These are phyloP conservation scores for Hydra vulgaris DNA, from an alignment of 30 jellyfish, hydroid and myxozoan species.

Conservation along the genomic window DNA sequence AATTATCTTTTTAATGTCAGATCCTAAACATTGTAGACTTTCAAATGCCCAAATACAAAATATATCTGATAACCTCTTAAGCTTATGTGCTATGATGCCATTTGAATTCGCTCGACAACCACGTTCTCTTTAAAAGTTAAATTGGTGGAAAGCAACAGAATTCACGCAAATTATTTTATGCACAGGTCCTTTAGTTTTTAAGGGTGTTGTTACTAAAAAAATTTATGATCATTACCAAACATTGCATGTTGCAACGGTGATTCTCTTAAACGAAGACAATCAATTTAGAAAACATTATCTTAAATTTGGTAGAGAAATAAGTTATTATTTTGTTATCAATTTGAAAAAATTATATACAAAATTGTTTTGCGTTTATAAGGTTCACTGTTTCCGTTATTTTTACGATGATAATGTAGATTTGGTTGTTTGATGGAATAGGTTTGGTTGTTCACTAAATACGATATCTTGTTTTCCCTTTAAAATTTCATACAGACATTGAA, in stretches of 20 bases:
- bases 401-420: constrained; percentile 18
- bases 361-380: constrained; percentile 25
- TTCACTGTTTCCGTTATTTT: constrained; percentile 18
- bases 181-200: constrained; percentile 39
- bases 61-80: constrained; percentile 14
- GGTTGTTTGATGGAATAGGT: no score
- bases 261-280: constrained; percentile 21
- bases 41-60: constrained; percentile 5
- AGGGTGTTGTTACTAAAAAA: constrained; percentile 17
- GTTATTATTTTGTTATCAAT: constrained; percentile 18
- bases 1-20: no score
- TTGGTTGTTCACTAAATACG: constrained; percentile 15
- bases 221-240: constrained; percentile 20
- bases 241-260: constrained; percentile 21
- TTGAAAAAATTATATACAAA: constrained; percentile 19
- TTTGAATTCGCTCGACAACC: constrained; percentile 42
- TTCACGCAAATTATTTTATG: constrained; percentile 34
- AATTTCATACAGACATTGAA: constrained; percentile 2
- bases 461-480: constrained; percentile 15
- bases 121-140: constrained; percentile 9
- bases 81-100: constrained; percentile 17
- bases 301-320: constrained; percentile 9
- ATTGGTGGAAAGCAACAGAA: constrained; percentile 51
- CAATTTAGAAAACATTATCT: no score
- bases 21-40: no score